phyloP scores from a whole-genome alignment of 2,113 vertebrate genomes.

The Myrmophylax atrothorax region DNA sequence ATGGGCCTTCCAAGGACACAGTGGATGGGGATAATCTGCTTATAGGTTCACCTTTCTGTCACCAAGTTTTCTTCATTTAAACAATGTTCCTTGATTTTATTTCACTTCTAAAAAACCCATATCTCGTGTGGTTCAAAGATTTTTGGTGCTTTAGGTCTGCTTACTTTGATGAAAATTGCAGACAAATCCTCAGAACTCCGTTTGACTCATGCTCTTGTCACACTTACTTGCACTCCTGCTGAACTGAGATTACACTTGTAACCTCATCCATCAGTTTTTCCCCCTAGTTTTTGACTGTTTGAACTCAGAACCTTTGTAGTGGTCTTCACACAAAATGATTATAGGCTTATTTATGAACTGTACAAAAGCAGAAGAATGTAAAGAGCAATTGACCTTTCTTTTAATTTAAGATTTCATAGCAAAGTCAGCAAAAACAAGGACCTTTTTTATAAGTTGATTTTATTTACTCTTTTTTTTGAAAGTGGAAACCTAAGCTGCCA shows the following conservation, averaged over 20 bases:
- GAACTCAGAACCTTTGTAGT: neutral
- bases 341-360: neutral
- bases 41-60: neutral
- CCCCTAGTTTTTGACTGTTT: neutral
- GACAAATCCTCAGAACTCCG: neutral
- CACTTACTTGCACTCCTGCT: neutral
- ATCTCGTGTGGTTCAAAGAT: neutral
- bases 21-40: neutral
- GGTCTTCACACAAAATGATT: neutral
- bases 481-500: neutral
- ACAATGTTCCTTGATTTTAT: neutral
- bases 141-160: neutral
- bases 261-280: neutral
- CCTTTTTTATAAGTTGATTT: neutral
- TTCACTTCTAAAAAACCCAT: neutral
- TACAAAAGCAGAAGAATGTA: neutral
- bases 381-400: neutral
- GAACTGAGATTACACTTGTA: neutral
- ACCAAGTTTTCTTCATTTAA: neutral
- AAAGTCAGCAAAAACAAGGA: neutral
- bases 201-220: neutral
- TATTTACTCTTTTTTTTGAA: neutral
- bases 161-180: neutral
- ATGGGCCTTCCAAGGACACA: neutral
- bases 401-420: neutral